Conservation (phyloP, 2,888 invertebrate genomes). For the Agrochola lota region DNA sequence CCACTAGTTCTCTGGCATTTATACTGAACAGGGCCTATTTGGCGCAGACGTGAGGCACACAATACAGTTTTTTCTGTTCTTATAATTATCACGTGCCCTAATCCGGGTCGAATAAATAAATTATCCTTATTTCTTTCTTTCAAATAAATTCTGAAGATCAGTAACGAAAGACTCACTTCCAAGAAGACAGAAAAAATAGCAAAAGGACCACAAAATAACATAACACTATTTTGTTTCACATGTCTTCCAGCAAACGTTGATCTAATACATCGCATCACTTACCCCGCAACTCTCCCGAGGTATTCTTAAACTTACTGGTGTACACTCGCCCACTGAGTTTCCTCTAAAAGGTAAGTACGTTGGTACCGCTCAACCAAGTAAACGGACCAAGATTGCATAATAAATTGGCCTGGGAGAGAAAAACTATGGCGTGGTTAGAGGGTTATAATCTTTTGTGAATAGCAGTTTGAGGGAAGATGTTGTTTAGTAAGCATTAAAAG, state of each 20-base stretch:
- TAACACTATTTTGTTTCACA: slow-evolving; percentile 20
- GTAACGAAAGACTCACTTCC: neutral
- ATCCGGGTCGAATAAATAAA: neutral
- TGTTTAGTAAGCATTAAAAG: neutral
- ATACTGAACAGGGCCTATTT: neutral
- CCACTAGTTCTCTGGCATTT: neutral
- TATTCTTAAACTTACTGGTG: slow-evolving; percentile 36
- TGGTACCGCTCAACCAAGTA: slow-evolving; percentile 43
- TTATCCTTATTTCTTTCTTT: too few relatives aligned
- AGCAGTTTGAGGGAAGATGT: neutral
- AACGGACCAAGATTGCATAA: slow-evolving; percentile 58
- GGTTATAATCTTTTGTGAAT: slow-evolving; percentile 39
- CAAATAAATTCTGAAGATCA: neutral
- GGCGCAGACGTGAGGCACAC: neutral
- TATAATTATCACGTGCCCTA: too few relatives aligned
- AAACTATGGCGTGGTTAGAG: slow-evolving; percentile 35
- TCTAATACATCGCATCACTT: slow-evolving; percentile 56
- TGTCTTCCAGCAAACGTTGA: slow-evolving; percentile 35
- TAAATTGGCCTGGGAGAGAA: slow-evolving; percentile 52
- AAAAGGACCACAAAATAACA: neutral
- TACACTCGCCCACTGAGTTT: slow-evolving; percentile 36
- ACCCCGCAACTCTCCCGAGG: slow-evolving; percentile 40
- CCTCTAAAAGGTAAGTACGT: slow-evolving; percentile 46
- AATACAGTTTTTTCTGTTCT: neutral
- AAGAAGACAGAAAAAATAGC: neutral